Evolutionary conservation across 2,888 invertebrate genomes (phyloP).

Genomic region (Volucella inflata): DNA sequence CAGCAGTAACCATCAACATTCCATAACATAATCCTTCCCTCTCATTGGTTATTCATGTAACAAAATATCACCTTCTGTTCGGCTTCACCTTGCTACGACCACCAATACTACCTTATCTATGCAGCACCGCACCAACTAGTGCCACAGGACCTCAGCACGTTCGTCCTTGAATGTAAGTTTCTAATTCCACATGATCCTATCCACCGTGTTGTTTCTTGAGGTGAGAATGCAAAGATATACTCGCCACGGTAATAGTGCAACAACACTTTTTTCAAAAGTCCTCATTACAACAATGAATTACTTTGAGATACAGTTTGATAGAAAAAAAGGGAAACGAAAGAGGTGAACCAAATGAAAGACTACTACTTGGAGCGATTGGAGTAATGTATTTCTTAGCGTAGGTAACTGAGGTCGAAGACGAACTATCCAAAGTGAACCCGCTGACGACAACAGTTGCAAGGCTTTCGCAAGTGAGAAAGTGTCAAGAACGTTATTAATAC

Average conservation of each 20-base stretch:
- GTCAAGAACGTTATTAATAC: slow-evolving; percentile 65
- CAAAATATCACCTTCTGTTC: slow-evolving; percentile 54
- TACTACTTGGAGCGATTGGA: background rate
- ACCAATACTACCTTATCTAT: background rate
- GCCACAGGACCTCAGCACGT: slow-evolving; percentile 27
- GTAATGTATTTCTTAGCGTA: background rate
- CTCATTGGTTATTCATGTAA: slow-evolving; percentile 74
- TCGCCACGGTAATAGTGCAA: slow-evolving; percentile 46
- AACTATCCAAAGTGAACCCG: slow-evolving; percentile 28
- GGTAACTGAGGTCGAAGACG: slow-evolving; percentile 25
- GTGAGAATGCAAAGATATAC: slow-evolving; percentile 63
- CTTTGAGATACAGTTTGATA: slow-evolving; percentile 1
- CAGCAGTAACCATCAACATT: slow-evolving; percentile 61
- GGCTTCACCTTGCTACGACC: background rate
- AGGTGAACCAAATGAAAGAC: slow-evolving; percentile 35
- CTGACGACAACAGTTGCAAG: slow-evolving; percentile 7
- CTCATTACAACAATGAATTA: slow-evolving; percentile 68
- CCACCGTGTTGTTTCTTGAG: slow-evolving; percentile 46
- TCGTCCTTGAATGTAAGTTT: slow-evolving; percentile 48
- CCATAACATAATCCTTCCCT: slow-evolving; percentile 69
- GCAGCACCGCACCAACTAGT: background rate
- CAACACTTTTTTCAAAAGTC: slow-evolving; percentile 62
- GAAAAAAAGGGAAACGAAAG: background rate
- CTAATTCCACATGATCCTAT: slow-evolving; percentile 69
- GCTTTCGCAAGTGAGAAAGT: slow-evolving; percentile 54